phyloP scores from a whole-genome alignment of 2,113 vertebrate genomes.

The Caretta caretta region DNA sequence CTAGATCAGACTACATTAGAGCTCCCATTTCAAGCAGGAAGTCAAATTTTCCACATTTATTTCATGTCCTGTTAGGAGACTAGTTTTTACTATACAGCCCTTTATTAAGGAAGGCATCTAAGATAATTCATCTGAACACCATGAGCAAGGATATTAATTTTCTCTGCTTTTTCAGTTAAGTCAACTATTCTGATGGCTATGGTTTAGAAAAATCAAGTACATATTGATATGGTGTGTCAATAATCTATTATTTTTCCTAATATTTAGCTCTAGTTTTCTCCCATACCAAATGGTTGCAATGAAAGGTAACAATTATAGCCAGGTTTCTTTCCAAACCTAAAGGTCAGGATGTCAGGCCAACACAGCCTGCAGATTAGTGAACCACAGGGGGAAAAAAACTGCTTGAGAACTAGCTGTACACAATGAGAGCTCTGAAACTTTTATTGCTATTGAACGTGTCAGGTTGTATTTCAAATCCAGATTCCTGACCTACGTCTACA shows the following conservation, averaged over 20 bases:
- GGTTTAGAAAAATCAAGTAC: constrained; percentile 9
- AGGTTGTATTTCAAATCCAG: background rate
- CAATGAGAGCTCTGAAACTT: background rate
- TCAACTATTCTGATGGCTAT: background rate
- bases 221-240: constrained; percentile 1
- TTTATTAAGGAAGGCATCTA: background rate
- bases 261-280: constrained; percentile 56
- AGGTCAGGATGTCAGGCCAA: constrained; percentile 70
- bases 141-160: background rate
- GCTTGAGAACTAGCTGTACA: background rate
- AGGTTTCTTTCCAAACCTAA: constrained; percentile 54
- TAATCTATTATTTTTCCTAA: background rate
- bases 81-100: background rate
- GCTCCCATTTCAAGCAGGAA: constrained; percentile 5
- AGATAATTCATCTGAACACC: background rate
- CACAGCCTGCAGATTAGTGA: constrained; percentile 65
- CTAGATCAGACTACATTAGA: background rate
- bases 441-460: background rate
- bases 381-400: constrained; percentile 31
- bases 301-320: constrained; percentile 63
- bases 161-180: background rate
- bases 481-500: background rate
- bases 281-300: constrained; percentile 42
- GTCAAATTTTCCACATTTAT: constrained; percentile 22
- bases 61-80: constrained; percentile 23